Conservation (phyloP, 2,113 vertebrate genomes). For the Aegotheles bennettii region DNA sequence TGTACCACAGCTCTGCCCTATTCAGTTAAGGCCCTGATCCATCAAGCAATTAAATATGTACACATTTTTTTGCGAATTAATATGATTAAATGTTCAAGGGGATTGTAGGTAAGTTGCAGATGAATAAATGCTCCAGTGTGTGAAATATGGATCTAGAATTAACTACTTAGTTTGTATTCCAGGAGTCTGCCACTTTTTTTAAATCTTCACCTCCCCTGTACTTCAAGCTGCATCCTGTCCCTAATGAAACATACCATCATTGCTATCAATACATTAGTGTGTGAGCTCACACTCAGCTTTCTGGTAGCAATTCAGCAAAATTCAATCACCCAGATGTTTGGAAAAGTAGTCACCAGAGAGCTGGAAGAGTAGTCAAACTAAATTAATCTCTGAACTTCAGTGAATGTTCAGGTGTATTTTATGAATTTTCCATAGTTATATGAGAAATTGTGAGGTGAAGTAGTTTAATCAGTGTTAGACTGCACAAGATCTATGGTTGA, state of each 20-base stretch:
- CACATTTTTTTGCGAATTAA: conserved; percentile 18
- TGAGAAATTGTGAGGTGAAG: background rate
- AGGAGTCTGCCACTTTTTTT: background rate
- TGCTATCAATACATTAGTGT: background rate
- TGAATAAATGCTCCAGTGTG: background rate
- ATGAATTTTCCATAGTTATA: background rate
- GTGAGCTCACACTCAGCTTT: background rate
- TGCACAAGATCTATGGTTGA: background rate
- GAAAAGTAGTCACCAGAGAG: background rate
- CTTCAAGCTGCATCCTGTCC: background rate
- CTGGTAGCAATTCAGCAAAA: background rate
- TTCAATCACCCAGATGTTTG: background rate
- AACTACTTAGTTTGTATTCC: conserved; percentile 22
- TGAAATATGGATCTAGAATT: background rate
- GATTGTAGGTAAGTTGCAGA: background rate
- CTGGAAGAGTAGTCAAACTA: background rate
- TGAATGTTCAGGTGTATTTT: background rate
- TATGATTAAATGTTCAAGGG: conserved; percentile 18
- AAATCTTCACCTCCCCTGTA: background rate
- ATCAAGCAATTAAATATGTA: conserved; percentile 59
- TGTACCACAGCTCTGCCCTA: background rate
- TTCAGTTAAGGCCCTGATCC: conserved; percentile 18
- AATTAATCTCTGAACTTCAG: background rate
- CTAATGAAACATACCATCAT: background rate
- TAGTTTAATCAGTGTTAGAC: background rate